Evolutionary conservation across 2,888 invertebrate species (phyloP), one percentile per base, ranked within the genome.

Genomic region (Erebia palarica): DNA sequence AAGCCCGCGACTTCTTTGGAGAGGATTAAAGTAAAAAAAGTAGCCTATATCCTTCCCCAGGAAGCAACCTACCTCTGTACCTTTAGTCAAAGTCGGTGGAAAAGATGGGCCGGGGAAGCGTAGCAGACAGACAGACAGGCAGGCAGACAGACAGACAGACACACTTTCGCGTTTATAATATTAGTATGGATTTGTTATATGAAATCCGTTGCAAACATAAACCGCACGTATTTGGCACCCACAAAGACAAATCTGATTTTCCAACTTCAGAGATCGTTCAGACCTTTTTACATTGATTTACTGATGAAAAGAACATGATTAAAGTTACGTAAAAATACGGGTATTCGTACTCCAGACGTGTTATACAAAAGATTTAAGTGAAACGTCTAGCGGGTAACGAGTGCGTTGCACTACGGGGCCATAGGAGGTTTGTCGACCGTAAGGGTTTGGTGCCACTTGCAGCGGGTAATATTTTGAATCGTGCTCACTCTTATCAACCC

Each of bases 401-500:
- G 67, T 70, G 70, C 73, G 67, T 70, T 70, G 69, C 69, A 61
- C 70, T 44, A 55, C n/a, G 57, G 65, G 53, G 59, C 65, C 59
- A 51, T 53, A 21, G 55, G 55, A 65, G 68, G 58, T 49, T 55
- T n/a, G 36, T 27, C 44, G 66, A 63, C 68, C 64, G 55, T 63
- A 71, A 68, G 60, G 68, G 68, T 21, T 18, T 36, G 68, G 64
- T 42, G 47, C 1, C 18, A 10, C 16, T 55, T 10, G 10, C 18
- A 55, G 55, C 63, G 63, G 21, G 21, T 11, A 2, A 44, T 4
- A 58, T 58, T 58, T 57, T 13, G 57, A 27, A 27, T 58, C 58
- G 14, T 21, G 11, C n/a, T n/a, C 36, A 7, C 1, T 36, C 36
- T 36, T 36, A 36, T 36, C 36, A 36, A 36, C 36, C 36, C 36